These are phyloP conservation scores for Dendroctonus ponderosae DNA, from an alignment of 1,140 invertebrate genomes.

Conservation along the genomic window DNA sequence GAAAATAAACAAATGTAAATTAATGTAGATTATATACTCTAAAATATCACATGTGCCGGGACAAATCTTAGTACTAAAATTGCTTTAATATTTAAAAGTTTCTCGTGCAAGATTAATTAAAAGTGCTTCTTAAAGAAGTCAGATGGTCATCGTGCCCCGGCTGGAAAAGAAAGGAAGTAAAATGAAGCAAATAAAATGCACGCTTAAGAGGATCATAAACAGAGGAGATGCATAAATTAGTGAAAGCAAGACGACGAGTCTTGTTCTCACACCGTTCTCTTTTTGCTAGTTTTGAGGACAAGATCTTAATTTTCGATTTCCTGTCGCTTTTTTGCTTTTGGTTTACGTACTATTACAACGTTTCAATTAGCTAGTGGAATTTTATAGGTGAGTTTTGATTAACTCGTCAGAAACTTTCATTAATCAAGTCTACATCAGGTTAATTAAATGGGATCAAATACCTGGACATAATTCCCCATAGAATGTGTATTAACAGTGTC, in stretches of 20 bases:
- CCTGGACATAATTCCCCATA: no score
- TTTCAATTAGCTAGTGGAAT: no score
- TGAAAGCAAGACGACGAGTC: slow-evolving; percentile 5
- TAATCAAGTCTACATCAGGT: no score
- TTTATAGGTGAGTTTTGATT: no score
- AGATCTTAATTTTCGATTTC: slow-evolving; percentile 8
- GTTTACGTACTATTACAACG: no score
- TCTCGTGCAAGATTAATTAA: not conserved
- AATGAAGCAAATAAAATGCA: slow-evolving; percentile 10
- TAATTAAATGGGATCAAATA: no score
- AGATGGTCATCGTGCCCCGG: slow-evolving; percentile 1
- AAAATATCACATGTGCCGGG: no score
- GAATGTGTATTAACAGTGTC: no score
- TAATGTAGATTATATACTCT: no score
- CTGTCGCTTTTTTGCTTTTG: not conserved
- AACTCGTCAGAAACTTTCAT: no score
- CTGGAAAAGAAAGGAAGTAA: slow-evolving; percentile 4
- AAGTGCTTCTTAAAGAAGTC: not conserved
- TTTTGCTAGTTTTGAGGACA: slow-evolving; percentile 12
- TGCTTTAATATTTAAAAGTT: not conserved
- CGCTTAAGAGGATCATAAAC: slow-evolving; percentile 3
- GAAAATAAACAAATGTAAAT: no score
- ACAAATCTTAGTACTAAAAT: no score
- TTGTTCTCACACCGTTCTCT: slow-evolving; percentile 5
- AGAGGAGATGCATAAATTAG: slow-evolving; percentile 11